Conservation (phyloP, 2,113 vertebrate species). For the Engystomops pustulosus region DNA sequence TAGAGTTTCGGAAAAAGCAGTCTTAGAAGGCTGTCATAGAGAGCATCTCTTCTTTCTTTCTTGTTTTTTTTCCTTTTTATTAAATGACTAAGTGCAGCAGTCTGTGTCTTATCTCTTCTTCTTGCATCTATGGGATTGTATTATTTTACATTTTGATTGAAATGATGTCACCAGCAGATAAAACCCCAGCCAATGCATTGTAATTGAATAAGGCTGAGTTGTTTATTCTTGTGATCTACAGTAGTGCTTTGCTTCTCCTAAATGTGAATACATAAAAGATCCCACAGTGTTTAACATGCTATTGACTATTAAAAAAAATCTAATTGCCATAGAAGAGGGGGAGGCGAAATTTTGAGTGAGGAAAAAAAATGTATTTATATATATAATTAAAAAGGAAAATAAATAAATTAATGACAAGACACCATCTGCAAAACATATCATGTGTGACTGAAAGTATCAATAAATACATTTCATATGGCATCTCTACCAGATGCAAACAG, state of each 20-base stretch:
- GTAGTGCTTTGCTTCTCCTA: conserved; percentile 87
- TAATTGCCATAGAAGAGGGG: conserved; percentile 57
- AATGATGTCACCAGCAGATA: conserved; percentile 97
- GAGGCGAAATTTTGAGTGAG: conserved; percentile 14
- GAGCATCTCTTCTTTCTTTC: conserved; percentile 72
- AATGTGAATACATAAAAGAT: conserved; percentile 93
- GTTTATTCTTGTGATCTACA: conserved; percentile 95
- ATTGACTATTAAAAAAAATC: conserved; percentile 81
- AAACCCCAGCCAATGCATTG: conserved; percentile 86
- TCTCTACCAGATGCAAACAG: conserved; percentile 73
- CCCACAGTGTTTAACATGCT: conserved; percentile 90
- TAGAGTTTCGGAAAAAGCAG: conserved; percentile 88
- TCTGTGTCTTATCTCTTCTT: conserved; percentile 92
- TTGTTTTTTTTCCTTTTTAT: conserved; percentile 77
- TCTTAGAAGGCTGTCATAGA: conserved; percentile 84
- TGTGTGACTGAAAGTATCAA: conserved; percentile 89
- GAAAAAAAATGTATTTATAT: conserved; percentile 60
- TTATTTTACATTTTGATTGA: conserved; percentile 99
- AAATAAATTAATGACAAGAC: conserved; percentile 64
- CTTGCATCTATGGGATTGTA: conserved; percentile 93
- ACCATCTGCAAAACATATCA: conserved; percentile 90
- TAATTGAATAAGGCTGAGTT: conserved; percentile 95
- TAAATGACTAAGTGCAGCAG: conserved; percentile 92
- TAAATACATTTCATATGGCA: conserved; percentile 78
- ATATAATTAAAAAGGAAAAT: conserved; percentile 60